Conservation (phyloP, 2,888 invertebrate species). For the Drosophila engyochracea region DNA sequence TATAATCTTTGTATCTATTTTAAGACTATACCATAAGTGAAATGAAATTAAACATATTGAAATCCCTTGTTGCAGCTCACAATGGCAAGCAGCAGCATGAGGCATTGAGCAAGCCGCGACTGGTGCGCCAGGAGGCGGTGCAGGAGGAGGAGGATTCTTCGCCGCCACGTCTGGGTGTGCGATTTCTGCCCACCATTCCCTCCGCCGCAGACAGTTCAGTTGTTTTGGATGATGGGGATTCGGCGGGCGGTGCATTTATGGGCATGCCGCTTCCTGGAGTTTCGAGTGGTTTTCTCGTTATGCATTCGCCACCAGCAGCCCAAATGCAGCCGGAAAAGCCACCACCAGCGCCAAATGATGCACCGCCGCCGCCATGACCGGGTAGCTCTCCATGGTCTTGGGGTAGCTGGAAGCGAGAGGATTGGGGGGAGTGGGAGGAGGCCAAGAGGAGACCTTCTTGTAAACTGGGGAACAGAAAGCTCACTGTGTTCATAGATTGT, state of each 20-base stretch:
- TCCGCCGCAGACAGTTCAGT: constrained; percentile 91
- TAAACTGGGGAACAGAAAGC: constrained; percentile 68
- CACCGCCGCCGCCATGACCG: constrained; percentile 83
- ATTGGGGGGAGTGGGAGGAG: constrained; percentile 1
- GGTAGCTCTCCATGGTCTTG: constrained; percentile 19
- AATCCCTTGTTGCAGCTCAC: constrained; percentile 74
- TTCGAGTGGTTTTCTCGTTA: constrained; percentile 68
- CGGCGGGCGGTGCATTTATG: constrained; percentile 64
- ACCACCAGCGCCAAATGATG: constrained; percentile 76
- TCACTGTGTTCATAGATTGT: constrained; percentile 78
- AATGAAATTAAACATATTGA: not conserved
- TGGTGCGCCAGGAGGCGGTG: constrained; percentile 93
- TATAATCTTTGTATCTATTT: not conserved
- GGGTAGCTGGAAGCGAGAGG: constrained; percentile 40
- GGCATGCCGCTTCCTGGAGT: constrained; percentile 66
- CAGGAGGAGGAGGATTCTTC: constrained; percentile 89
- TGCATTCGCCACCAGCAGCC: constrained; percentile 36
- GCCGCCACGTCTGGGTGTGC: constrained; percentile 86
- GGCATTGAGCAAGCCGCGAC: constrained; percentile 88
- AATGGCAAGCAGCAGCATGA: constrained; percentile 77
- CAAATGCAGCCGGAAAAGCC: constrained; percentile 64
- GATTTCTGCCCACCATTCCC: constrained; percentile 90
- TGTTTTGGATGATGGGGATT: constrained; percentile 88
- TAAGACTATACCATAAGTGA: not conserved
- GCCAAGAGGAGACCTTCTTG: constrained; percentile 74